These are phyloP conservation scores for Coregonus suidteri DNA, from an alignment of 2,797 vertebrate species.

Conservation along the genomic window DNA sequence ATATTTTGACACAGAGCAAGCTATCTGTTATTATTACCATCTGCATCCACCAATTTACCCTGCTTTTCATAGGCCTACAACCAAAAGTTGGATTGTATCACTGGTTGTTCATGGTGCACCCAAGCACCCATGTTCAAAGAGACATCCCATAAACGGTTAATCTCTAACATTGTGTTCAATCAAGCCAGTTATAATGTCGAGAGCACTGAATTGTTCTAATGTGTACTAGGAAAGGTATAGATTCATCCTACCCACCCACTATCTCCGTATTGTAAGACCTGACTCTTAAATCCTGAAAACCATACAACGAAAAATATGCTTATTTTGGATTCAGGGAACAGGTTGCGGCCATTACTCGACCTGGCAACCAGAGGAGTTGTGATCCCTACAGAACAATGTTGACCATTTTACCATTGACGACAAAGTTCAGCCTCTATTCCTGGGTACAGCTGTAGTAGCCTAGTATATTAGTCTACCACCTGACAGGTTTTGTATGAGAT, in stretches of 20 bases:
- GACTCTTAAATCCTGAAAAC: no score
- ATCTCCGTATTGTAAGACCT: not conserved
- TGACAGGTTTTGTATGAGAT: slow-evolving; percentile 71
- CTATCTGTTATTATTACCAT: not conserved
- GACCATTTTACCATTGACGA: not conserved
- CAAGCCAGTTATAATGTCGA: not conserved
- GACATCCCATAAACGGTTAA: not conserved
- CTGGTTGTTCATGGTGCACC: not conserved
- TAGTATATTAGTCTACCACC: slow-evolving; percentile 64
- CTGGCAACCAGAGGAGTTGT: not conserved
- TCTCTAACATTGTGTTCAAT: not conserved
- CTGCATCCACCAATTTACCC: not conserved
- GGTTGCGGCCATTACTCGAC: no score
- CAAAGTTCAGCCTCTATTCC: slow-evolving; percentile 29
- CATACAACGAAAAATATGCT: no score
- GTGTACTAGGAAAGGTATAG: not conserved
- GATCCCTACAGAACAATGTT: not conserved
- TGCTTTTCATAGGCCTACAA: not conserved
- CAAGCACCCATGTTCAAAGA: not conserved
- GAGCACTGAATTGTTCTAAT: not conserved
- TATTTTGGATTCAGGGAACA: no score
- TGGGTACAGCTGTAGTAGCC: slow-evolving; percentile 48
- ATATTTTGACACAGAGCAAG: not conserved
- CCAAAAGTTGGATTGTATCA: not conserved
- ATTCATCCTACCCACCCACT: not conserved